Base-by-base conservation (phyloP, 2,888 invertebrate genomes). In the Amaurobius ferox region DNA sequence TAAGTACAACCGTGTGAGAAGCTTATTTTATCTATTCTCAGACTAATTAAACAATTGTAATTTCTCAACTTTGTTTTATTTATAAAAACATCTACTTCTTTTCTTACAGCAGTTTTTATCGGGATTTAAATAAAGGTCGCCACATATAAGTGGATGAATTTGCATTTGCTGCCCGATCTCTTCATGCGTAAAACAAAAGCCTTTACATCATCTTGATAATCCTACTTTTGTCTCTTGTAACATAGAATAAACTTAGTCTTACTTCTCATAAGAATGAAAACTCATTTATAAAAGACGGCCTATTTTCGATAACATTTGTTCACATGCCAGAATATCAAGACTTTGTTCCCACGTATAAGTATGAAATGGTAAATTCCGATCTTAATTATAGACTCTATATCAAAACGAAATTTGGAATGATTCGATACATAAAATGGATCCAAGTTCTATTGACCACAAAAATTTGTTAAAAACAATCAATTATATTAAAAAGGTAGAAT, bases 131-230 rank as follows among this genome's bases (percentile, higher is more conserved):
- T 72, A 79, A 72, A 67, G 19, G 35, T 35, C 30, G 61, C 29
- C 61, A 67, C n/a, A 67, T 67, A 40, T 40, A 68, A 72, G 26
- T 19, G 67, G 7, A 55, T 55, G 55, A 80, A 74, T 62, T 73
- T 68, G 67, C 68, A 68, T 74, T 66, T 66, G 73, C 40, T 11
- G 73, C 28, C 67, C 40, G 67, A 32, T 62, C 55, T 48, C 40
- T 40, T 74, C 61, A 35, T 73, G 44, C 72, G 32, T 23, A 68
- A 73, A 80, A 80, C 80, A 80, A 80, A 80, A 80, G 80, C 61
- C 72, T 35, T 6, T 80, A 39, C 48, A 74, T 80, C 80, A 80
- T 74, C 64, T 62, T 40, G 61, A 61, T 32, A 67, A 66, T 7
- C 39, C 61, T 61, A 70, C 68, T 40, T 40, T 23, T 48, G 39